phyloP scores from a whole-genome alignment of 2,888 invertebrate genomes.

The Coronaproctus castanopsis region DNA sequence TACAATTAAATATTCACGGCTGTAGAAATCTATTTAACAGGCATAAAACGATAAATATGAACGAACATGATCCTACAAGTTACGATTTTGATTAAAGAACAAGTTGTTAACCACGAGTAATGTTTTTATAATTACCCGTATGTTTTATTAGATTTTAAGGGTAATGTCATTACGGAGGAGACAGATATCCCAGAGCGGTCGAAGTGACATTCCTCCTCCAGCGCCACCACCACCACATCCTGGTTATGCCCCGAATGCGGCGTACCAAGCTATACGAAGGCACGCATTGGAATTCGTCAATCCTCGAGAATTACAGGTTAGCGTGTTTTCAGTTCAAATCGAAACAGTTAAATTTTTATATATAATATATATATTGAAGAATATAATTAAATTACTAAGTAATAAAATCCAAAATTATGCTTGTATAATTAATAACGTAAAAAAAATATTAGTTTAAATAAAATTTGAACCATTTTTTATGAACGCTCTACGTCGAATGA shows the following conservation, averaged over 20 bases:
- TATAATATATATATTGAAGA: neutral
- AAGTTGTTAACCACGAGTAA: neutral
- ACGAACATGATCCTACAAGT: neutral
- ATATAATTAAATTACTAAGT: no score
- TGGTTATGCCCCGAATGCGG: constrained; percentile 89
- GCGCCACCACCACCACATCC: constrained; percentile 44
- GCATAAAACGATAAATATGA: neutral
- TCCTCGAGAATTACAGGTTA: constrained; percentile 71
- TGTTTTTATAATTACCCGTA: neutral
- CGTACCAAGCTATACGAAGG: constrained; percentile 86
- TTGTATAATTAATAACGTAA: neutral
- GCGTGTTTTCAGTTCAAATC: constrained; percentile 7
- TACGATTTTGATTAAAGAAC: neutral
- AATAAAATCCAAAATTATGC: neutral
- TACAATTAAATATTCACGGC: no score
- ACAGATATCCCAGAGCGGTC: constrained; percentile 32
- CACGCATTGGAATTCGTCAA: constrained; percentile 81
- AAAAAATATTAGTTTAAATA: no score
- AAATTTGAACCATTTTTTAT: no score
- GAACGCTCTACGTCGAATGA: no score
- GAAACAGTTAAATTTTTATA: neutral
- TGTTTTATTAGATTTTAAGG: constrained; percentile 34
- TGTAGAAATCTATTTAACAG: no score
- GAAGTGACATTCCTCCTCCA: constrained; percentile 33
- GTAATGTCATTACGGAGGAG: constrained; percentile 44